Evolutionary conservation across 1,140 invertebrate species (phyloP).

Genomic region (Thaumetopoea pityocampa): DNA sequence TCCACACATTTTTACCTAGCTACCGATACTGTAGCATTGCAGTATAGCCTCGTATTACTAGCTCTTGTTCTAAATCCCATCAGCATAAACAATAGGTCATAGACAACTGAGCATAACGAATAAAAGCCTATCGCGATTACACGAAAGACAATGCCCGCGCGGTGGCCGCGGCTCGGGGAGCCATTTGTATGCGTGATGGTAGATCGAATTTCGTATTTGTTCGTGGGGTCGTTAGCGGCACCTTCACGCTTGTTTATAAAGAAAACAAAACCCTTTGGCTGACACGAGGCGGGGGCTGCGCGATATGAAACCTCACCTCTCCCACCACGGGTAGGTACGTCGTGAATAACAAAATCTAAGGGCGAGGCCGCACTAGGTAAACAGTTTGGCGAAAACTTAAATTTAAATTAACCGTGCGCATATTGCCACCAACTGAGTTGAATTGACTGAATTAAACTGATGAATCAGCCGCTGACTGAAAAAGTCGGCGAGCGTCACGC

Average conservation of each 20-base stretch:
- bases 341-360: conserved; percentile 11
- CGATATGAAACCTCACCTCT: conserved; percentile 36
- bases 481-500: no score
- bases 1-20: no score
- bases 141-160: conserved; percentile 59
- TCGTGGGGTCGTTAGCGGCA: conserved; percentile 70
- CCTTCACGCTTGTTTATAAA: conserved; percentile 70
- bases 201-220: conserved; percentile 75
- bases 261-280: conserved; percentile 67
- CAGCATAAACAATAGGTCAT: conserved; percentile 27
- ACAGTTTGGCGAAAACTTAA: no score
- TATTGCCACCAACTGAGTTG: no score
- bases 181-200: conserved; percentile 72
- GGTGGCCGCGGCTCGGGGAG: conserved; percentile 43
- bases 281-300: conserved; percentile 27
- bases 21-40: no score
- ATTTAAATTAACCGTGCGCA: no score
- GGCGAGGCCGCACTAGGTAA: conserved; percentile 1
- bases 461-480: no score
- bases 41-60: no score
- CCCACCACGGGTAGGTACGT: conserved; percentile 7
- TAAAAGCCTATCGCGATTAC: conserved; percentile 41
- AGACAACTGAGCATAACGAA: conserved; percentile 20
- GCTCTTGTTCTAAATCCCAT: no score
- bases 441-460: no score